Base-by-base conservation (phyloP, 2,888 invertebrate species). In the Diadegma fenestrale region DNA sequence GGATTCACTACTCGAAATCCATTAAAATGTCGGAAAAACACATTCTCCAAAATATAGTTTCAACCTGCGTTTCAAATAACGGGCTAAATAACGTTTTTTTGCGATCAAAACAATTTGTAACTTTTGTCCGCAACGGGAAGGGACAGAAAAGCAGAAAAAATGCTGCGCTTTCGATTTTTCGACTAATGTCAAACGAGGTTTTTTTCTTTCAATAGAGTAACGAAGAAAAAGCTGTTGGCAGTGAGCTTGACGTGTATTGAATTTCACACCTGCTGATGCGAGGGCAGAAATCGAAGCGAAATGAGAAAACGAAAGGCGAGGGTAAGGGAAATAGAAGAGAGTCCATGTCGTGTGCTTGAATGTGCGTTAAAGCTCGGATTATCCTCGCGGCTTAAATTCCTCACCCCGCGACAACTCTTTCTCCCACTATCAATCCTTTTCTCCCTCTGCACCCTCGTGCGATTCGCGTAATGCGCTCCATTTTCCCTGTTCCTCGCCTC, bases 351-450 rank as follows among this genome's bases (percentile, higher is more conserved):
- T 86, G 73, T 88, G 90, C 90, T 87, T 86, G 84, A 88, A 91
- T 87, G 88, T 80, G 85, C 88, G 90, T 90, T 90, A 90, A 90
- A 90, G 88, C 90, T 87, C 84, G 90, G 91, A 91, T 91, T 91
- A 91, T 91, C 91, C 89, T 83, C 80, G 82, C 81, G 88, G 90
- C 89, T 91, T 89, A 89, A 89, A 90, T 82, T 87, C 86, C 86
- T 87, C 73, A 69, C 26, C 82, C 19, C 58, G 78, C 58, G 78
- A 73, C 58, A 63, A 51, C 54, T 75, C 26, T 26, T 58, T 73
- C 64, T 22, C 61, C 22, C 41, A 14, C 45, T 64, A n/a, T 45
- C 30, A 19, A 19, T 64, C 48, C 37, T 22, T 61, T 37, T 43
- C 33, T n/a, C 69, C 10, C 26, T 30, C n/a, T 17, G 30, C 26